A percentile compares a stretch with the other conserved stretches of the same genome.
These are phyloP conservation scores for Cryptocephalus primarius DNA, from an alignment of 2,888 invertebrate species.

Conservation along the genomic window DNA sequence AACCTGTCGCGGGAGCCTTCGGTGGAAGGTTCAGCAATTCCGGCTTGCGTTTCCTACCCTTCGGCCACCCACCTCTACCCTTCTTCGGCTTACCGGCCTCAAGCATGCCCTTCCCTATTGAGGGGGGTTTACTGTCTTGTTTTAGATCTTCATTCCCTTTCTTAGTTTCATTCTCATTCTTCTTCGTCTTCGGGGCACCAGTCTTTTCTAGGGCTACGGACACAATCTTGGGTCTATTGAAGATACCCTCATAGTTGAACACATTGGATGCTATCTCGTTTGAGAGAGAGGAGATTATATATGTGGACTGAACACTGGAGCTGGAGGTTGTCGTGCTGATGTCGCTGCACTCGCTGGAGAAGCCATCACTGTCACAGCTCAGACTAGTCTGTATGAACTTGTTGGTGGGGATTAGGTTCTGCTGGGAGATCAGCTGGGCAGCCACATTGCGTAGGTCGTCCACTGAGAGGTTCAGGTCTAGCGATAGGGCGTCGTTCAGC, in stretches of 20 bases:
- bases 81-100: conserved; percentile 29
- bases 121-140: conserved; percentile 7
- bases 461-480: conserved; percentile 37
- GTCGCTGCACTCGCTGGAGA: conserved; percentile 33
- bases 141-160: conserved; percentile 6
- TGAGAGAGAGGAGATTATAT: conserved; percentile 15
- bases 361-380: conserved; percentile 34
- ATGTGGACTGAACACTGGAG: conserved; percentile 13
- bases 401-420: conserved; percentile 18
- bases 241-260: conserved; percentile 13
- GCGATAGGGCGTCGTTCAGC: conserved; percentile 36
- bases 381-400: conserved; percentile 11
- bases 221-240: conserved; percentile 8
- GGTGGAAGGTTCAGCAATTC: conserved; percentile 41
- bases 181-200: background rate
- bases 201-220: background rate
- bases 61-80: conserved; percentile 49
- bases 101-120: conserved; percentile 9
- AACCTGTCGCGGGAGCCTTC: conserved; percentile 47
- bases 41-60: conserved; percentile 46
- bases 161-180: conserved; percentile 2
- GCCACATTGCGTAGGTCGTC: conserved; percentile 39
- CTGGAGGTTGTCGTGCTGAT: conserved; percentile 21
- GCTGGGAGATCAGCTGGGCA: conserved; percentile 34
- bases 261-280: conserved; percentile 13